Percentiles rank a stretch among this genome's conserved stretches.
Conservation (phyloP, 2,888 invertebrate genomes). For the Chymomyza caudatula region DNA sequence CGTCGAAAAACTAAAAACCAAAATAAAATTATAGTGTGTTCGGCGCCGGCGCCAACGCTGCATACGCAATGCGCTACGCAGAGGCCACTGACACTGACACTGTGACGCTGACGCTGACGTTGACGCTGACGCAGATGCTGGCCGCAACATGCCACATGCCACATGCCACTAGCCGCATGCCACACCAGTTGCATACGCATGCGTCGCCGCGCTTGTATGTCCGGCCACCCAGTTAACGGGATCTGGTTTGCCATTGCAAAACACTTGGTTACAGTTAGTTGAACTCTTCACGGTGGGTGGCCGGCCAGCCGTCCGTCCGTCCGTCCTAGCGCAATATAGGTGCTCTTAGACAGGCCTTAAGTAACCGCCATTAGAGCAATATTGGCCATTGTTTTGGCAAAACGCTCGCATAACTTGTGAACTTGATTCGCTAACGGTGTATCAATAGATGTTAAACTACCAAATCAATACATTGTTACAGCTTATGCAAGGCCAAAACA, state of each 20-base stretch:
- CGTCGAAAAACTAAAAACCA: slow-evolving; percentile 12
- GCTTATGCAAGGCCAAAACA: slow-evolving; percentile 34
- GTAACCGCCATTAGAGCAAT: slow-evolving; percentile 3
- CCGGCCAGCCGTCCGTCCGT: too few species aligned
- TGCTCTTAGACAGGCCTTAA: neutral
- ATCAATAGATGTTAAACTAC: neutral
- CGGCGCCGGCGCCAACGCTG: slow-evolving; percentile 43
- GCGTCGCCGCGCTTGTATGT: neutral
- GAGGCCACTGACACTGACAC: slow-evolving; percentile 51
- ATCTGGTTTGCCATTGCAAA: neutral
- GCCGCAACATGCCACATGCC: slow-evolving; percentile 43
- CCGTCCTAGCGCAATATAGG: too few species aligned
- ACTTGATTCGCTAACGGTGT: neutral
- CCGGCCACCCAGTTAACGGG: neutral
- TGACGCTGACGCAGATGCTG: slow-evolving; percentile 1
- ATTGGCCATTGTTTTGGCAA: neutral
- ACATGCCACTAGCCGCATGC: slow-evolving; percentile 41
- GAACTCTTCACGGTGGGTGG: neutral
- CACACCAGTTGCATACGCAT: neutral
- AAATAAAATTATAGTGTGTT: slow-evolving; percentile 66
- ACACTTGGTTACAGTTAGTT: neutral
- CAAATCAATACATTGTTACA: neutral
- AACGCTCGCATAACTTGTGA: neutral
- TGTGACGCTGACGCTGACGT: too few species aligned
- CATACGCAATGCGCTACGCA: slow-evolving; percentile 50